Conservation (phyloP, 1,140 invertebrate species). For the Odontomachus brunneus region DNA sequence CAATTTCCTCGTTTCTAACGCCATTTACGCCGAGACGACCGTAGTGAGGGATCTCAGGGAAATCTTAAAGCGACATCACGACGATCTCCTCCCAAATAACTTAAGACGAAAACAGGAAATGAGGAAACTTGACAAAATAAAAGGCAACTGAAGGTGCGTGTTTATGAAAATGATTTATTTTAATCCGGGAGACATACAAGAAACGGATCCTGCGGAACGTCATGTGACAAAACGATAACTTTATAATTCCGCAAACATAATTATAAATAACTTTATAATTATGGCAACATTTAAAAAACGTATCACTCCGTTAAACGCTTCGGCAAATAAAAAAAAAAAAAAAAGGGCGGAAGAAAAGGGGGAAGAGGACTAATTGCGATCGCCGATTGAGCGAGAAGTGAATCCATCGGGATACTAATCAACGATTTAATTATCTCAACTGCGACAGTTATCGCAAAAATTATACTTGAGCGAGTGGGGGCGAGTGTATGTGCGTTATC, state of each 20-base stretch:
- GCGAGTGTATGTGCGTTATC: neutral
- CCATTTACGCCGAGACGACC: neutral
- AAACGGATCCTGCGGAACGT: constrained; percentile 7
- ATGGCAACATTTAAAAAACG: constrained; percentile 8
- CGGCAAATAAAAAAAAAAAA: neutral
- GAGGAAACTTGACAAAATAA: constrained; percentile 32
- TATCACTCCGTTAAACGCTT: constrained; percentile 3
- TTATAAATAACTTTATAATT: neutral
- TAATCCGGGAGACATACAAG: constrained; percentile 34
- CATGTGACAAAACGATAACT: neutral
- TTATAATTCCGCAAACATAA: neutral
- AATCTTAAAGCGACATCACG: neutral
- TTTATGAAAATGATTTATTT: constrained; percentile 54
- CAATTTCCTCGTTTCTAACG: neutral
- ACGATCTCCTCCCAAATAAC: constrained; percentile 5
- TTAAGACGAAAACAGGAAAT: neutral
- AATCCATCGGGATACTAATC: neutral
- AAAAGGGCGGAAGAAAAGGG: neutral
- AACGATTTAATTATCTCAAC: neutral
- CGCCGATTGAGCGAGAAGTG: constrained; percentile 14
- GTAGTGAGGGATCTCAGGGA: neutral
- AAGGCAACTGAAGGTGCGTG: neutral
- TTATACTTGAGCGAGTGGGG: neutral
- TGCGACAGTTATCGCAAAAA: neutral
- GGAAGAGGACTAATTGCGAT: neutral